Conservation (phyloP, 1,140 invertebrate genomes). For the Bombus vancouverensis region DNA sequence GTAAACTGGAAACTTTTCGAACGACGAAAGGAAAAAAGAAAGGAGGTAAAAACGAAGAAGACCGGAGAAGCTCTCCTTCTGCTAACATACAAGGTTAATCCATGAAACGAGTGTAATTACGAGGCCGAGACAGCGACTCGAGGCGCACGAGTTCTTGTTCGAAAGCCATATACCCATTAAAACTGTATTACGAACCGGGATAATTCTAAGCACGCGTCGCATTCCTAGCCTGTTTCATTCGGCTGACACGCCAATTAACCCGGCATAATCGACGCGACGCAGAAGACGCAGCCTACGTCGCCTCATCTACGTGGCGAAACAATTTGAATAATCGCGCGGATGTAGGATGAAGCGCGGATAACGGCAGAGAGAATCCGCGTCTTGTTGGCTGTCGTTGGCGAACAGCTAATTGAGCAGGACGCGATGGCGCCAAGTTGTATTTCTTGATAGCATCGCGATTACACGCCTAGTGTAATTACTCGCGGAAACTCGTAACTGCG, state of each 20-base stretch:
- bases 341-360: constrained; percentile 1
- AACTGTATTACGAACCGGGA: not conserved
- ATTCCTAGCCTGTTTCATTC: constrained; percentile 2
- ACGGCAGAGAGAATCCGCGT: not conserved
- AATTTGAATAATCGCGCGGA: constrained; percentile 38
- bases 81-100: not conserved
- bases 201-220: constrained; percentile 40
- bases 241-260: constrained; percentile 30
- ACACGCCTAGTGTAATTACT: constrained; percentile 20
- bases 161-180: not conserved
- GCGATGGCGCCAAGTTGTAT: not conserved
- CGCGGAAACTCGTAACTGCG: not conserved
- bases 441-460: constrained; percentile 17
- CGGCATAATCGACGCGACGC: not conserved
- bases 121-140: not conserved
- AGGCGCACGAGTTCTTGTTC: not conserved
- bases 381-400: not conserved
- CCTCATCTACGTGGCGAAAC: not conserved
- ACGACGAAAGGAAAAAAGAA: not conserved
- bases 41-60: not conserved
- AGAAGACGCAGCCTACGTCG: no score
- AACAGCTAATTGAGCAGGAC: constrained; percentile 13
- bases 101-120: constrained; percentile 35
- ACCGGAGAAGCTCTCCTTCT: not conserved
- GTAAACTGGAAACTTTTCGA: constrained; percentile 16